Percentiles rank a stretch among this genome's conserved stretches.
phyloP scores from a whole-genome alignment of 2,113 vertebrate species.

The Sinocyclocheilus anophthalmus region DNA sequence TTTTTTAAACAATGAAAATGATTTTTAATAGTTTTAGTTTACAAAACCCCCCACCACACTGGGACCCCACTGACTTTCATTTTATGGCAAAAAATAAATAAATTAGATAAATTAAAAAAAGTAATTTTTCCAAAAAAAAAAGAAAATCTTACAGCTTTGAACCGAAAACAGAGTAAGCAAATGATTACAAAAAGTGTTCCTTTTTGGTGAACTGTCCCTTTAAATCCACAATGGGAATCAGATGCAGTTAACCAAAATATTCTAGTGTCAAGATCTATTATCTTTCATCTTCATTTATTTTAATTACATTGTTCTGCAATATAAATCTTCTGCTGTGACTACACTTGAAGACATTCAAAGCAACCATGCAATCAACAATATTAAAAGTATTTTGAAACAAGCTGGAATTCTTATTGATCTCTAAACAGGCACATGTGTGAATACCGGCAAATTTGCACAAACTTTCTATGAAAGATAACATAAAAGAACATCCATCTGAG shows the following conservation, averaged over 20 bases:
- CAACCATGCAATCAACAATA: background rate
- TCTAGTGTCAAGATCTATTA: background rate
- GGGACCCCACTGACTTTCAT: no score
- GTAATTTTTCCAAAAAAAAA: no score
- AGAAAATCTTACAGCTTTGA: background rate
- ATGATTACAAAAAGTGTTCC: background rate
- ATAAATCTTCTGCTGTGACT: background rate
- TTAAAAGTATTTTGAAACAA: background rate
- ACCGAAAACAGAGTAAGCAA: background rate
- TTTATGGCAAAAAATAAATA: no score
- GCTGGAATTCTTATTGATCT: background rate
- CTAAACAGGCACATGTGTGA: background rate
- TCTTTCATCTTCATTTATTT: background rate
- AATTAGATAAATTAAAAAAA: no score
- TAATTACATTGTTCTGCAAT: background rate
- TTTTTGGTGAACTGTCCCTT: background rate
- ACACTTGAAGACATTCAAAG: background rate
- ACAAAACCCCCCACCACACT: no score
- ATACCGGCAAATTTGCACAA: background rate
- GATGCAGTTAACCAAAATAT: background rate
- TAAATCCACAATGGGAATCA: background rate
- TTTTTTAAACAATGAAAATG: no score
- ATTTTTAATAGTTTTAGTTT: no score
- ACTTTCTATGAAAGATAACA: constrained; percentile 4
- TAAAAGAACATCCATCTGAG: background rate